Conservation (phyloP, 2,888 invertebrate species). For the Mythimna ferrago region DNA sequence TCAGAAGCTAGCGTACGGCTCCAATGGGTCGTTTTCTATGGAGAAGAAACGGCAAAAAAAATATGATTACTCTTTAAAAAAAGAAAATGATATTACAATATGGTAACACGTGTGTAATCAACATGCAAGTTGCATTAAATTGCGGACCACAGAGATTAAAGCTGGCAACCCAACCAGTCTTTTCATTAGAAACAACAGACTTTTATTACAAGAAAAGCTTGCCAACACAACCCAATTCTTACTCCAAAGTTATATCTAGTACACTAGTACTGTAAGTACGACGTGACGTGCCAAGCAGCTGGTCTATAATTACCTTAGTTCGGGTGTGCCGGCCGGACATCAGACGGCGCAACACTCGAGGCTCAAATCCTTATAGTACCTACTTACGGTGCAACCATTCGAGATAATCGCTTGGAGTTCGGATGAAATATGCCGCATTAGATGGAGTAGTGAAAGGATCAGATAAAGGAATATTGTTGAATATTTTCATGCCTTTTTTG, state of each 20-base stretch:
- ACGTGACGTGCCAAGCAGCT: slow-evolving; percentile 66
- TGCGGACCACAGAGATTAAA: no score
- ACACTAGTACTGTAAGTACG: slow-evolving; percentile 43
- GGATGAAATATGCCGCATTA: slow-evolving; percentile 41
- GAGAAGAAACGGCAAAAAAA: no score
- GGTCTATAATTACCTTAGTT: slow-evolving; percentile 68
- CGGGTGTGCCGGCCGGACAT: slow-evolving; percentile 65
- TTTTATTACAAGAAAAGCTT: slow-evolving; percentile 20
- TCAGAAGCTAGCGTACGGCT: no score
- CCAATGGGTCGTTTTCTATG: no score
- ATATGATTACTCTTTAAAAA: no score
- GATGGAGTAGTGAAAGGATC: slow-evolving; percentile 19
- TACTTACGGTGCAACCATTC: slow-evolving; percentile 49
- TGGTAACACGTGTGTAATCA: no score
- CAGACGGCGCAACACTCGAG: slow-evolving; percentile 55
- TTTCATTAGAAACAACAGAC: slow-evolving; percentile 8
- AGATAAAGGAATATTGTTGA: slow-evolving; percentile 20
- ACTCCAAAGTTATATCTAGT: slow-evolving; percentile 41
- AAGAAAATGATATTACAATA: no score
- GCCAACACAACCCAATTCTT: slow-evolving; percentile 33
- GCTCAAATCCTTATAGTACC: slow-evolving; percentile 51
- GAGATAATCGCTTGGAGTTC: slow-evolving; percentile 58
- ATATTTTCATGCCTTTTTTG: slow-evolving; percentile 18
- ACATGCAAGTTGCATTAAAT: no score
- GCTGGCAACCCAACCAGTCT: no score